These are phyloP conservation scores for Anguilla obscura DNA, from an alignment of 2,797 vertebrate genomes.

Conservation along the genomic window DNA sequence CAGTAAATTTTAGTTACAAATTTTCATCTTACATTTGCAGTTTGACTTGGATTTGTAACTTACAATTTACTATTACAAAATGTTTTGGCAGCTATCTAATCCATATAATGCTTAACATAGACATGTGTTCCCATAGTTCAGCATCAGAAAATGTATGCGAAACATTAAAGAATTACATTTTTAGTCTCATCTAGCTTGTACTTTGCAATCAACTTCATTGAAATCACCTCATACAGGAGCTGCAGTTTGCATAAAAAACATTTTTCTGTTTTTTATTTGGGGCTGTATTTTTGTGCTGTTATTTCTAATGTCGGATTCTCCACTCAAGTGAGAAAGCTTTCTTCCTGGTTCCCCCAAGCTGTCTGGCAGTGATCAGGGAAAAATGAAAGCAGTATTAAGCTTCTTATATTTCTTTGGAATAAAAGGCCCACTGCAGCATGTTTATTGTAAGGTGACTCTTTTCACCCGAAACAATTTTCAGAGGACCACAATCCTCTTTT, in stretches of 20 bases:
- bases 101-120: background rate
- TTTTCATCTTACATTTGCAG: no score
- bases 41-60: no score
- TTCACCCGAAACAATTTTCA: background rate
- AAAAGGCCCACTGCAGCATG: background rate
- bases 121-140: background rate
- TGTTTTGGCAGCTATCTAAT: no score
- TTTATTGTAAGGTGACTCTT: background rate
- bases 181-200: background rate
- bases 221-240: background rate
- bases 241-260: background rate
- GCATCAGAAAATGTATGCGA: background rate
- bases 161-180: background rate
- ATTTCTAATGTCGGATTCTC: background rate
- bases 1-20: no score
- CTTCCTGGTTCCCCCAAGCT: constrained; percentile 2
- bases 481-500: background rate
- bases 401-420: constrained; percentile 13
- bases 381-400: constrained; percentile 5
- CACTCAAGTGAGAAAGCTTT: constrained; percentile 16
- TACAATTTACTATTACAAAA: no score
- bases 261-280: background rate
- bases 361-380: background rate
- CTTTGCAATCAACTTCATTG: background rate
- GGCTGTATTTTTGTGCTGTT: constrained; percentile 2